Evolutionary conservation across 92 coral and sea anemone species (phyloP).

Genomic region (Scolanthus callimorphus): DNA sequence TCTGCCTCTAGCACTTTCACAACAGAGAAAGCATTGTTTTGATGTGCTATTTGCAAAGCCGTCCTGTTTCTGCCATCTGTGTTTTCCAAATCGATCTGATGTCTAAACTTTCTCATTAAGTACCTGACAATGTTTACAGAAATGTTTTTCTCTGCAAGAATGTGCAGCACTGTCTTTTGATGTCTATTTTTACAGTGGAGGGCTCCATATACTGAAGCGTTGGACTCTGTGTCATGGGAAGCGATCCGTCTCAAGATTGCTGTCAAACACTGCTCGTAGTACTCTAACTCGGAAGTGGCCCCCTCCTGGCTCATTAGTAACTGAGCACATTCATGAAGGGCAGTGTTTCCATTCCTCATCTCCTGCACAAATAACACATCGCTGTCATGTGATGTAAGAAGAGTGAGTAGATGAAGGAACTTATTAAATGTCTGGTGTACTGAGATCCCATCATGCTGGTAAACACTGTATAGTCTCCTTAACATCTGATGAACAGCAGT

Average conservation of each 20-base stretch:
- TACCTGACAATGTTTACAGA: constrained; percentile 32
- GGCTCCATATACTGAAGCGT: constrained; percentile 7
- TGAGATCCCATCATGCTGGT: constrained; percentile 29
- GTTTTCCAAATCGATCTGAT: constrained; percentile 12
- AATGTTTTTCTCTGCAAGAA: constrained; percentile 42
- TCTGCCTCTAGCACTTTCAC: constrained; percentile 8
- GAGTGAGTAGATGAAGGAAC: constrained; percentile 19
- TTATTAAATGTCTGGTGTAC: constrained; percentile 23
- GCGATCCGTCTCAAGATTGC: constrained; percentile 26
- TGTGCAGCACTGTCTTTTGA: constrained; percentile 41
- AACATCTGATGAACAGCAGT: constrained; percentile 48
- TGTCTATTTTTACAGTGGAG: constrained; percentile 28
- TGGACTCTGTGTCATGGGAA: constrained; percentile 7
- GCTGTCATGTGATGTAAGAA: constrained; percentile 37
- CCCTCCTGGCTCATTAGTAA: constrained; percentile 33
- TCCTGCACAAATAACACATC: constrained; percentile 28
- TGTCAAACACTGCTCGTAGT: constrained; percentile 48
- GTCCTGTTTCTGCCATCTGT: constrained; percentile 15
- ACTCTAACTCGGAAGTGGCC: constrained; percentile 32
- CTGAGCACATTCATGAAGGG: constrained; percentile 42
- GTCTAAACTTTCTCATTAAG: constrained; percentile 31
- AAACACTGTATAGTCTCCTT: constrained; percentile 23
- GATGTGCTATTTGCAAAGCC: constrained; percentile 36
- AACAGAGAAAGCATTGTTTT: constrained; percentile 26
- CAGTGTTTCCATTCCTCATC: constrained; percentile 38